phyloP scores from a whole-genome alignment of 2,888 invertebrate genomes.

The Diploptera punctata region DNA sequence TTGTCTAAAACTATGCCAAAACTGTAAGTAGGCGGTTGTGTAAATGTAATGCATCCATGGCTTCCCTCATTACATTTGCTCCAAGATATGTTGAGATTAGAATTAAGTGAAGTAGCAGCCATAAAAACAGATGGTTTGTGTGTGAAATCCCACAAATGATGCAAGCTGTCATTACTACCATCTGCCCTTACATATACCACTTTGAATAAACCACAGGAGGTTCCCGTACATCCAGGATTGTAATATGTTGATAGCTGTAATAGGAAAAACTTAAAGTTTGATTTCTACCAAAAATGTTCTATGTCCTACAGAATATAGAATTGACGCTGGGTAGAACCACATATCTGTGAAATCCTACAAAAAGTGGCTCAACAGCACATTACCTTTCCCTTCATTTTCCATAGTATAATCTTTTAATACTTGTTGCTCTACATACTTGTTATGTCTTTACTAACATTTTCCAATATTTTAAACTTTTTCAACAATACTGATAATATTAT shows the following conservation, averaged over 20 bases:
- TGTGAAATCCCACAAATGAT: conserved; percentile 72
- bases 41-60: conserved; percentile 54
- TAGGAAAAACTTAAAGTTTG: too few relatives aligned
- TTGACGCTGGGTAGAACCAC: too few relatives aligned
- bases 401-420: too few relatives aligned
- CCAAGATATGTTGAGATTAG: conserved; percentile 62
- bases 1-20: conserved; percentile 67
- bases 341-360: too few relatives aligned
- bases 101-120: conserved; percentile 58
- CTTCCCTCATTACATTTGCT: conserved; percentile 49
- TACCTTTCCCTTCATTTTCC: too few relatives aligned
- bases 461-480: too few relatives aligned
- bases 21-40: conserved; percentile 60
- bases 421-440: too few relatives aligned
- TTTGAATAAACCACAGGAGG: conserved; percentile 52
- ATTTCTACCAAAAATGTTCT: too few relatives aligned
- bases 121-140: conserved; percentile 65
- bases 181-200: conserved; percentile 63
- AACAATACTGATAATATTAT: too few relatives aligned
- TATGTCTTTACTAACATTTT: too few relatives aligned
- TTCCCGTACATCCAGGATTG: conserved; percentile 52
- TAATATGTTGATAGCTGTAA: conserved; percentile 49
- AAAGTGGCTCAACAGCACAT: too few relatives aligned
- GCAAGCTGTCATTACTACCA: conserved; percentile 64
- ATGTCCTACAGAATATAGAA: too few relatives aligned